Base-by-base conservation (phyloP, 2,888 invertebrate genomes). In the Autographa pulchrina region DNA sequence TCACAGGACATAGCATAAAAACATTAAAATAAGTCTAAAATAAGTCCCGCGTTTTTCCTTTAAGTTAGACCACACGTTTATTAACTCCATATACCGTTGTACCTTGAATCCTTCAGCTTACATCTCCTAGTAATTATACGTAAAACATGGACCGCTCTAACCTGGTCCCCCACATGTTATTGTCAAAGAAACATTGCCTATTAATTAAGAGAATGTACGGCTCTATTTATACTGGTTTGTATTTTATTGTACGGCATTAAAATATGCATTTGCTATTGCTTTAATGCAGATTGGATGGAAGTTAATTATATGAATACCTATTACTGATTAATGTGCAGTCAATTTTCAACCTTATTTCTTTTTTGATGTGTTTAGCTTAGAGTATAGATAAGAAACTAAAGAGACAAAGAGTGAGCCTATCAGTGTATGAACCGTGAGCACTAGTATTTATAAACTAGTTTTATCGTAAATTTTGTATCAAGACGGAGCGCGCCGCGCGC, bases 51-150 rank as follows among this genome's bases (percentile, higher is more conserved):
- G 35, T 3, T 20, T 11, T 18, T 62, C 20, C n/a, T 20, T 3
- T 48, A 14, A 71, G 38, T 73, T 72, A 60, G 9, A 77, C 80
- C 73, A 70, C 8, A 58, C 41, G 13, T 66, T 70, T 74, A 75
- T 74, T 77, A 75, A 73, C 78, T 80, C 68, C 74, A 68, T 74
- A 72, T 64, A 74, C 68, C 68, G 67, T 62, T 77, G 77, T 77
- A 74, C 72, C 70, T 75, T 68, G 41, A 70, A 78, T 78, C 79
- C 82, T 77, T 65, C 68, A 73, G 69, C 65, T 52, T 54, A 68
- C 41, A 68, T 73, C 68, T 59, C 38, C 52, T 62, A 59, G 74
- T 83, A 83, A 83, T 73, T 81, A 77, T 69, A 73, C 70, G 59
- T 72, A 74, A 69, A 74, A 71, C 62, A 70, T 31, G 52, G 18